Conservation (phyloP, 2,888 invertebrate genomes). For the Flexamia atlantica region DNA sequence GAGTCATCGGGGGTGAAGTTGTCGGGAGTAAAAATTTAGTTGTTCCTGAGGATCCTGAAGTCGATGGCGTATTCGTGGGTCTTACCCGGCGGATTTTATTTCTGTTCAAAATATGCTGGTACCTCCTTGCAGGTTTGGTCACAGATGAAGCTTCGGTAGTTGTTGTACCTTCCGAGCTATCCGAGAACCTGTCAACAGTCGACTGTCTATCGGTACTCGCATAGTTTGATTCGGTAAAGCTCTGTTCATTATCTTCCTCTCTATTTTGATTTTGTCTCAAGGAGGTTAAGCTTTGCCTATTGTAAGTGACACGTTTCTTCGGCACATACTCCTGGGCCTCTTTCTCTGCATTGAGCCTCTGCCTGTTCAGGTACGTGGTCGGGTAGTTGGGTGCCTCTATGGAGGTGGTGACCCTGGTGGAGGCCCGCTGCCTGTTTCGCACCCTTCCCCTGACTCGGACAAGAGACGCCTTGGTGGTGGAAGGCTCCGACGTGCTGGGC, state of each 20-base stretch:
- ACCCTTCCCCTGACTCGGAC: slow-evolving; percentile 65
- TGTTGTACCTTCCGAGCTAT: slow-evolving; percentile 20
- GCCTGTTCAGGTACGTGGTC: slow-evolving; percentile 37
- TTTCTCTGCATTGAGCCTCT: slow-evolving; percentile 20
- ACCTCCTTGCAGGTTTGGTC: slow-evolving; percentile 53
- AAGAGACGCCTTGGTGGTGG: slow-evolving; percentile 64
- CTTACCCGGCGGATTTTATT: slow-evolving; percentile 58
- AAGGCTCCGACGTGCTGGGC: slow-evolving; percentile 58
- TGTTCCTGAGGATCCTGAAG: slow-evolving; percentile 64
- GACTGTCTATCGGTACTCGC: slow-evolving; percentile 31
- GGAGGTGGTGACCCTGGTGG: slow-evolving; percentile 56
- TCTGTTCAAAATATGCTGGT: slow-evolving; percentile 63
- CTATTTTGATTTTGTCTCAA: slow-evolving; percentile 4
- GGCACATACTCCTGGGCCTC: slow-evolving; percentile 32
- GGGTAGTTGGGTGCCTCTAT: slow-evolving; percentile 67
- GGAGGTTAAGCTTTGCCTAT: background rate
- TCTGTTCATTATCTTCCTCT: slow-evolving; percentile 27
- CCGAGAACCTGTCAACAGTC: slow-evolving; percentile 1
- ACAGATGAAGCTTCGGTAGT: slow-evolving; percentile 60
- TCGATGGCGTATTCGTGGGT: slow-evolving; percentile 59
- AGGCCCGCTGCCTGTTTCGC: slow-evolving; percentile 62
- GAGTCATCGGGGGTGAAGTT: slow-evolving; percentile 64
- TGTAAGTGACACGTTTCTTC: slow-evolving; percentile 36
- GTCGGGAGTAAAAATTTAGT: slow-evolving; percentile 68
- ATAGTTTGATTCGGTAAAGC: slow-evolving; percentile 22